Evolutionary conservation across 2,113 vertebrate species (phyloP).

Genomic region (Nansenia antarctica): DNA sequence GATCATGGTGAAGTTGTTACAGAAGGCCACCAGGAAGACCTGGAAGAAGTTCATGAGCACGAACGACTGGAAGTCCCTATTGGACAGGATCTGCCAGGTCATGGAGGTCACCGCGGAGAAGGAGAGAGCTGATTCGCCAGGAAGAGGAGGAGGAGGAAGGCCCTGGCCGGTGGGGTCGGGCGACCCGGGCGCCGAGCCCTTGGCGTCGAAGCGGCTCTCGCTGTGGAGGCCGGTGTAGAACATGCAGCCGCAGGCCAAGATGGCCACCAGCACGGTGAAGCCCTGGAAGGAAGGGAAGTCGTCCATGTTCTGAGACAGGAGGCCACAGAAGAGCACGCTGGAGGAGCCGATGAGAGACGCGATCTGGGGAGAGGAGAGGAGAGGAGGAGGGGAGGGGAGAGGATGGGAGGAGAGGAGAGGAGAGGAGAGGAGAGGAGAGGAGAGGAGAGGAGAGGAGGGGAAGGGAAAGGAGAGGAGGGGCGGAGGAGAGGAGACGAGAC

Average conservation of each 20-base stretch:
- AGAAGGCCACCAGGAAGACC: conserved; percentile 86
- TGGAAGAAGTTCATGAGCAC: conserved; percentile 91
- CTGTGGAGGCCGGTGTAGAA: conserved; percentile 79
- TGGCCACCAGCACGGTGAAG: conserved; percentile 66
- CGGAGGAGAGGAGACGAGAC: conserved; percentile 76
- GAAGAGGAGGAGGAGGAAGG: too few relatives aligned
- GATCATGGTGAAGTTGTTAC: conserved; percentile 91
- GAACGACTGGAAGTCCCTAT: conserved; percentile 84
- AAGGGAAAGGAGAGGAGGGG: conserved; percentile 60
- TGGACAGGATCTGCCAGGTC: conserved; percentile 81
- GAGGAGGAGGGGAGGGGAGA: background rate
- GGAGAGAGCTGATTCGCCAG: conserved; percentile 49
- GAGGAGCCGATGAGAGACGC: conserved; percentile 81
- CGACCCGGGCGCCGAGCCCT: conserved; percentile 13
- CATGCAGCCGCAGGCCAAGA: conserved; percentile 80
- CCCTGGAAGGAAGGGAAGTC: conserved; percentile 80
- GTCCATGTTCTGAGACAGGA: conserved; percentile 85
- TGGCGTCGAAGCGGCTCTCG: conserved; percentile 73
- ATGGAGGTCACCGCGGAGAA: conserved; percentile 68
- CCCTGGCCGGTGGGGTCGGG: background rate
- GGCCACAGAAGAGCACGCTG: conserved; percentile 83
- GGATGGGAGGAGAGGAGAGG: too few relatives aligned
- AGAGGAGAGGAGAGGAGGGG: too few relatives aligned
- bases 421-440: background rate
- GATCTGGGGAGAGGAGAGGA: conserved; percentile 49